Evolutionary conservation across 2,888 invertebrate genomes (phyloP).

Genomic region (Cyrtodaria siliqua): DNA sequence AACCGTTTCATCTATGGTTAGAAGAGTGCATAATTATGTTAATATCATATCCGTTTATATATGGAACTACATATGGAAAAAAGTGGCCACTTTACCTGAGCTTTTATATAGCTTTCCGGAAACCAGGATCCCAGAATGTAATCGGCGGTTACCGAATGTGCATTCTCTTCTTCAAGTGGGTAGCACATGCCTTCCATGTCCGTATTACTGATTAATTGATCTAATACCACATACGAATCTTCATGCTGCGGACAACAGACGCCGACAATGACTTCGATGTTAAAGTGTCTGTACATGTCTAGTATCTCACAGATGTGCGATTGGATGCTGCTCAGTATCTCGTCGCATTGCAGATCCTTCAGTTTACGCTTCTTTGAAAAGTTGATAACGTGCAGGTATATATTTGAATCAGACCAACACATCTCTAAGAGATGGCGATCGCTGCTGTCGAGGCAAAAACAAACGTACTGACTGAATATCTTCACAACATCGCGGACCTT

Average conservation of each 20-base stretch:
- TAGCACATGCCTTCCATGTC: no score
- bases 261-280: neutral
- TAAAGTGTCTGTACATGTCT: conserved; percentile 6
- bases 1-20: no score
- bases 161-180: no score
- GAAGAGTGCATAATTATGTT: no score
- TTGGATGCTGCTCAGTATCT: neutral
- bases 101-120: no score
- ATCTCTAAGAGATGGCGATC: conserved; percentile 3
- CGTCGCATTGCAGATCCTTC: conserved; percentile 1
- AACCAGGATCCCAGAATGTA: no score
- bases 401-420: conserved; percentile 5
- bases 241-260: neutral
- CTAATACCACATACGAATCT: no score
- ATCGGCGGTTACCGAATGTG: no score
- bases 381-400: conserved; percentile 6
- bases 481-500: neutral
- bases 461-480: conserved; percentile 9
- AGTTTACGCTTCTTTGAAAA: neutral
- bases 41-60: no score
- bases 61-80: no score
- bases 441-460: neutral
- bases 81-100: no score
- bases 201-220: no score
- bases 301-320: neutral